Conservation (phyloP, 2,888 invertebrate genomes). For the Dyspetes luteomarginatus region DNA sequence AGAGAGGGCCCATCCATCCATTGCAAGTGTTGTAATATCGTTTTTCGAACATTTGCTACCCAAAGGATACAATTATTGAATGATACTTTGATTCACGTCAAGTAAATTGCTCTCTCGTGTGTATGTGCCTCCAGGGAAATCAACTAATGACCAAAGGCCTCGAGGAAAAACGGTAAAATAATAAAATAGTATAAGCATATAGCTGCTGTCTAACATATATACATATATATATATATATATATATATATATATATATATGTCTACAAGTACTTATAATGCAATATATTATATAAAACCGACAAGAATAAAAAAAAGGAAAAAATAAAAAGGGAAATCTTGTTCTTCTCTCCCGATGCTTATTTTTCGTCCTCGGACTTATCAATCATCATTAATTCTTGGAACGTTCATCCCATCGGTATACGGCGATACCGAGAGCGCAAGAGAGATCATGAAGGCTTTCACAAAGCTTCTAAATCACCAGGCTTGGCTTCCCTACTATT, state of each 20-base stretch:
- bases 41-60: constrained; percentile 19
- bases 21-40: constrained; percentile 45
- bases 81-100: constrained; percentile 45
- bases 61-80: constrained; percentile 56
- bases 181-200: background rate
- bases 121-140: constrained; percentile 41
- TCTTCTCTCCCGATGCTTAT: background rate
- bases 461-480: constrained; percentile 30
- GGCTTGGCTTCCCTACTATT: constrained; percentile 16
- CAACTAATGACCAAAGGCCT: constrained; percentile 42
- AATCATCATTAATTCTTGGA: constrained; percentile 37
- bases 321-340: background rate
- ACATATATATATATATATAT: background rate
- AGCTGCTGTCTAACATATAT: background rate
- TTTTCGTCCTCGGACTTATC: constrained; percentile 14
- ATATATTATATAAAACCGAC: background rate
- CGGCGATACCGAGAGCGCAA: constrained; percentile 7
- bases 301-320: background rate
- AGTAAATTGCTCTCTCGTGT: constrained; percentile 29
- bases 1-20: too few species aligned
- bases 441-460: constrained; percentile 42
- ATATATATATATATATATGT: background rate
- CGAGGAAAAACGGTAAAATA: constrained; percentile 13
- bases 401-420: constrained; percentile 33
- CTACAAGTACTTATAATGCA: background rate